These are phyloP conservation scores for Heliornis fulica DNA, from an alignment of 2,113 vertebrate species.

Conservation along the genomic window DNA sequence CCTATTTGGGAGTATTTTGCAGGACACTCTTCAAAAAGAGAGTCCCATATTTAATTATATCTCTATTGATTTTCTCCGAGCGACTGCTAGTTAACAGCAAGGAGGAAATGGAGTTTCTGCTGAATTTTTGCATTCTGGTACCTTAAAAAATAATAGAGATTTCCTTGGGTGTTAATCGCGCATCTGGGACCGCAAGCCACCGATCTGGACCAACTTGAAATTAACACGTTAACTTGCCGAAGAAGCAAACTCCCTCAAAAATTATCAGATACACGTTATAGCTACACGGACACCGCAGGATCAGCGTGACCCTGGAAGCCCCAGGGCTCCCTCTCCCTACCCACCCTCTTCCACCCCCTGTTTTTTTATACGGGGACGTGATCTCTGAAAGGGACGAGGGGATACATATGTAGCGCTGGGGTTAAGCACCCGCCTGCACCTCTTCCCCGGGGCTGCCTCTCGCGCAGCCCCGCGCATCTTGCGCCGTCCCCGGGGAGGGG, in stretches of 20 bases:
- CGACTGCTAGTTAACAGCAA: background rate
- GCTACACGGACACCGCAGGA: background rate
- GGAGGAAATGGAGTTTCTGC: slow-evolving; percentile 8
- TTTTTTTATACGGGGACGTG: background rate
- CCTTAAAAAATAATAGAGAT: background rate
- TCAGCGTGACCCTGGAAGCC: background rate
- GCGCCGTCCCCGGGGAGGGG: background rate
- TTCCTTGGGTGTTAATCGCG: slow-evolving; percentile 61
- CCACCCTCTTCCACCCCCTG: too few relatives aligned
- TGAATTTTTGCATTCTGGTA: slow-evolving; percentile 7
- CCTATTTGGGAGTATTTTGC: slow-evolving; percentile 42
- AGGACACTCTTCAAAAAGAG: slow-evolving; percentile 37
- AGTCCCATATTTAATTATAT: slow-evolving; percentile 56
- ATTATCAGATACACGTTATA: background rate
- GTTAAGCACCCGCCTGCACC: background rate
- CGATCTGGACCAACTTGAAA: slow-evolving; percentile 68
- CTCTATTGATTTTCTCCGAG: slow-evolving; percentile 55
- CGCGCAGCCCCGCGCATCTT: background rate
- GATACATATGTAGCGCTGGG: background rate
- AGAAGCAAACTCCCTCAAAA: background rate
- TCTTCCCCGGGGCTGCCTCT: too few relatives aligned
- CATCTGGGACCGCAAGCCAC: slow-evolving; percentile 52
- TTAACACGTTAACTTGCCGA: slow-evolving; percentile 66
- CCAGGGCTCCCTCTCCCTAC: background rate
- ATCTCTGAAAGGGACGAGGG: background rate